phyloP scores from a whole-genome alignment of 2,113 vertebrate species.

The Trochalopteron elliotii region DNA sequence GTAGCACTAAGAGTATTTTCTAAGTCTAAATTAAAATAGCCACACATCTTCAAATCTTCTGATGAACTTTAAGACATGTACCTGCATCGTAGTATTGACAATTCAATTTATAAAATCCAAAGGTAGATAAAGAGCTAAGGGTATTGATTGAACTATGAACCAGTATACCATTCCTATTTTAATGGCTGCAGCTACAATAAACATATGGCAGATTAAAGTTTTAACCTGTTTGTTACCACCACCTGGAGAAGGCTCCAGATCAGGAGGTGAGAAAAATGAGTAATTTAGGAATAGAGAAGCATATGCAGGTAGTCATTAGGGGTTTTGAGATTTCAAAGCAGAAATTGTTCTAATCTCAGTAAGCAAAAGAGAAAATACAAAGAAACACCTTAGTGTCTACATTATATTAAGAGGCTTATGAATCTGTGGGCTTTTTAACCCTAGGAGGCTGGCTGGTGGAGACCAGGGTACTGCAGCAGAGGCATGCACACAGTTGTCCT shows the following conservation, averaged over 20 bases:
- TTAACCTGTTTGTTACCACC: not conserved
- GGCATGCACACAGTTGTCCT: rapidly evolving
- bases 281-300: not conserved
- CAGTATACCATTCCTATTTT: not conserved
- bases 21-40: not conserved
- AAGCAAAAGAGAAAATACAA: not conserved
- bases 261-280: not conserved
- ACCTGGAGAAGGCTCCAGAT: not conserved
- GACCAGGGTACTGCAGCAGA: not conserved
- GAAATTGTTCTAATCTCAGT: not conserved
- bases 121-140: not conserved
- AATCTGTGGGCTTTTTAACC: not conserved
- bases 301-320: not conserved
- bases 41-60: not conserved
- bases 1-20: not conserved
- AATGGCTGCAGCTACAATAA: not conserved
- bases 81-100: not conserved
- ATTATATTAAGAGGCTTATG: not conserved
- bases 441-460: not conserved
- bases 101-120: not conserved
- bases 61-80: not conserved
- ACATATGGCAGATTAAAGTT: not conserved
- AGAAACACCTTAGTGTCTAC: not conserved
- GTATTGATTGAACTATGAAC: not conserved
- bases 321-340: not conserved